These are phyloP conservation scores for Lepidiolamprologus cunningtoni DNA, from an alignment of 2,113 vertebrate species.

Conservation along the genomic window DNA sequence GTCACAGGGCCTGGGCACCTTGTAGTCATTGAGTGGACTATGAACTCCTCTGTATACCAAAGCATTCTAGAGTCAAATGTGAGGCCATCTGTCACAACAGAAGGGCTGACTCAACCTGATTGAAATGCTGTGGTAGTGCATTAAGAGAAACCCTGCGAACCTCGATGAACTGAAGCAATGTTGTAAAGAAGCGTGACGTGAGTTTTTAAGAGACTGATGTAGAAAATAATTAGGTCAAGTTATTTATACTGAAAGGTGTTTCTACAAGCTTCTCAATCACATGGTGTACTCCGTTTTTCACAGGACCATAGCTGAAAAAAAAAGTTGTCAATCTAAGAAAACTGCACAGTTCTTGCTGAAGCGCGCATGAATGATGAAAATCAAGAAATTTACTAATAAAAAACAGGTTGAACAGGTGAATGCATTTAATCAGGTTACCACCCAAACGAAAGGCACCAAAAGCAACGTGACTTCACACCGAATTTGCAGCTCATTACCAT, in stretches of 20 bases:
- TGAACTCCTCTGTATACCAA: not conserved
- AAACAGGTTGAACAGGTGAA: not conserved
- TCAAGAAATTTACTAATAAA: not conserved
- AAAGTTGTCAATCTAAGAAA: not conserved
- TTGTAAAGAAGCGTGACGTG: not conserved
- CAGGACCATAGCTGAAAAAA: not conserved
- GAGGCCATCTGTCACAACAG: not conserved
- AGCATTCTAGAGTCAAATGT: not conserved
- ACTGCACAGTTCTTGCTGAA: not conserved
- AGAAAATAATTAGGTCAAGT: not conserved
- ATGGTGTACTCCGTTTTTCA: not conserved
- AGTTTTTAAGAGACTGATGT: not conserved
- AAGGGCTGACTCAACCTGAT: not conserved
- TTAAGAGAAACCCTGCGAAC: not conserved
- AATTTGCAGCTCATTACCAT: not conserved
- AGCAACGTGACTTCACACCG: not conserved
- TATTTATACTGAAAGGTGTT: not conserved
- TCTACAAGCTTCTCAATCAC: not conserved
- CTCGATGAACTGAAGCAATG: not conserved
- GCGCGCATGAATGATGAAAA: not conserved
- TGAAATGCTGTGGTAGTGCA: not conserved
- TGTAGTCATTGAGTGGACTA: not conserved
- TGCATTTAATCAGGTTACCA: not conserved
- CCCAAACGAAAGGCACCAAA: not conserved
- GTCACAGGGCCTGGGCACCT: not conserved